phyloP scores from a whole-genome alignment of 2,797 vertebrate genomes.

The Kryptopterus vitreolus region DNA sequence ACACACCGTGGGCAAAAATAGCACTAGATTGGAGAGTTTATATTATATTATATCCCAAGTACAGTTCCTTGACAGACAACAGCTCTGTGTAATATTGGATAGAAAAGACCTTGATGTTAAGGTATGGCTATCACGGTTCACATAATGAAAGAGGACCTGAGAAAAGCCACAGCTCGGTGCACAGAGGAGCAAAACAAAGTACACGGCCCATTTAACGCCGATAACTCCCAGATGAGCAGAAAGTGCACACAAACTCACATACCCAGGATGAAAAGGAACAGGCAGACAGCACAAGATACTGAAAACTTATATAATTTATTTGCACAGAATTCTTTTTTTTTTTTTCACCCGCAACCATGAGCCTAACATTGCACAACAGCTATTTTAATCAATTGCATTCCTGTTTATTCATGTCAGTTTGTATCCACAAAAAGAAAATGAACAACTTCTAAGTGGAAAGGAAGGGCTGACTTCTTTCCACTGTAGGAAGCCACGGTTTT shows the following conservation, averaged over 20 bases:
- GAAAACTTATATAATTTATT: neutral
- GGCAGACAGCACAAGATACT: neutral
- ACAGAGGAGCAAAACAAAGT: slow-evolving; percentile 49
- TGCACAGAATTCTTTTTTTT: slow-evolving; percentile 22
- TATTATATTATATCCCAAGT: neutral
- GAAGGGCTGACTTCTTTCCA: slow-evolving; percentile 34
- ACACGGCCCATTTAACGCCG: slow-evolving; percentile 48
- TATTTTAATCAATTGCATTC: slow-evolving; percentile 40
- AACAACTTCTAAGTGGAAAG: slow-evolving; percentile 33
- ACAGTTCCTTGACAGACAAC: slow-evolving; percentile 5
- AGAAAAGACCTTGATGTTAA: neutral
- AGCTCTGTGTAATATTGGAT: neutral
- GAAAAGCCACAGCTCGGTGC: slow-evolving; percentile 48
- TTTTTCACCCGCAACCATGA: slow-evolving; percentile 20
- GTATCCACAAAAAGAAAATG: slow-evolving; percentile 29
- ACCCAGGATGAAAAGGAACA: slow-evolving; percentile 28
- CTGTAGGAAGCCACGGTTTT: slow-evolving; percentile 50
- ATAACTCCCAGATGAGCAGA: slow-evolving; percentile 47
- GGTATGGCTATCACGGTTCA: slow-evolving; percentile 19
- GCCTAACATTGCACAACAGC: slow-evolving; percentile 42
- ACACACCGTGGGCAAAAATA: slow-evolving; percentile 24
- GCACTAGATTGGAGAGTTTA: neutral
- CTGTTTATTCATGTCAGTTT: slow-evolving; percentile 26
- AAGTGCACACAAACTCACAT: slow-evolving; percentile 1
- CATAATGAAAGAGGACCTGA: slow-evolving; percentile 43